These are phyloP conservation scores for Lagothrix lagotricha DNA, from an alignment of 2,797 vertebrate genomes.

Conservation along the genomic window DNA sequence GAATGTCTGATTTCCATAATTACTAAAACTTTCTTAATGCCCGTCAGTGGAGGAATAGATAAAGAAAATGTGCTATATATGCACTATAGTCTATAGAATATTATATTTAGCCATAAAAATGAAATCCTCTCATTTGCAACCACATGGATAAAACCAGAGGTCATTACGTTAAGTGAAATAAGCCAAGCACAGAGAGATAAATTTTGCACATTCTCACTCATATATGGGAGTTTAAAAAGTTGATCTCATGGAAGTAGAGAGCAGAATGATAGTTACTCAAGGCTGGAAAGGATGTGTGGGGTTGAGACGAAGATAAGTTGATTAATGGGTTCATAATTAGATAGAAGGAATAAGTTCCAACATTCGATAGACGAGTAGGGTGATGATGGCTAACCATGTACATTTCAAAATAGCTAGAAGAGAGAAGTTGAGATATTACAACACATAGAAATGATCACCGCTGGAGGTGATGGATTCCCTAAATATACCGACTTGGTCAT, in stretches of 20 bases:
- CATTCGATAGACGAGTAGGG: neutral
- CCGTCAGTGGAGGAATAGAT: neutral
- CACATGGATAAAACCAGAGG: too few species aligned
- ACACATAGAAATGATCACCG: neutral
- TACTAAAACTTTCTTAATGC: neutral
- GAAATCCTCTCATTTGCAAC: neutral
- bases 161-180: neutral
- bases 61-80: neutral
- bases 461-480: neutral
- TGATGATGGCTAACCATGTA: neutral
- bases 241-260: neutral
- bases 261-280: neutral
- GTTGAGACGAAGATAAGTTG: neutral
- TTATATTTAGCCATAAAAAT: neutral
- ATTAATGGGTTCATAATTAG: neutral
- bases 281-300: neutral
- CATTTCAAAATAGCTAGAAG: neutral
- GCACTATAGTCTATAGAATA: neutral
- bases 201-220: neutral
- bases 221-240: neutral
- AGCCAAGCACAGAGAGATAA: neutral
- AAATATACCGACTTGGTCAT: neutral
- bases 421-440: neutral
- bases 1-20: neutral
- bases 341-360: neutral